phyloP scores from a whole-genome alignment of 2,888 invertebrate species.

The Periphyllus acericola region DNA sequence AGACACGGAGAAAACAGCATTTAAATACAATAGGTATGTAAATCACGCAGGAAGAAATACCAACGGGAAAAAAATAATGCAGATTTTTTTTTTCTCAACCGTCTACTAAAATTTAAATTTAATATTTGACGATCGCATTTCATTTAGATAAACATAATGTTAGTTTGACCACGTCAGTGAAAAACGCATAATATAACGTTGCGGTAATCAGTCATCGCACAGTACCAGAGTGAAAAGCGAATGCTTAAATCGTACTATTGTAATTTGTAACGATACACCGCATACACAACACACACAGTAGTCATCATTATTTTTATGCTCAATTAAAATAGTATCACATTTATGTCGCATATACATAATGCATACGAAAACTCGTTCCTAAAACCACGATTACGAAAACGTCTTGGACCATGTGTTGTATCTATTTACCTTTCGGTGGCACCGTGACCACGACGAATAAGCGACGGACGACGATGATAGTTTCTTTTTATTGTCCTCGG shows the following conservation, averaged over 20 bases:
- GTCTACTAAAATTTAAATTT: neutral
- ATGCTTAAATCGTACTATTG: too few species aligned
- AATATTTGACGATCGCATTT: conserved; percentile 11
- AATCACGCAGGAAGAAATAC: conserved; percentile 18
- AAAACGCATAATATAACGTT: neutral
- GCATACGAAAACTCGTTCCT: neutral
- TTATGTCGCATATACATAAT: neutral
- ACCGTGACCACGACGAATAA: neutral
- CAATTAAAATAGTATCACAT: neutral
- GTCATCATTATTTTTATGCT: neutral
- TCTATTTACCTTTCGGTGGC: neutral
- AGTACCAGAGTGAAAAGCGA: neutral
- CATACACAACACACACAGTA: neutral
- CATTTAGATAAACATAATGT: neutral
- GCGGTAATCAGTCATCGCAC: neutral
- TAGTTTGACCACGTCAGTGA: neutral
- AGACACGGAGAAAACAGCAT: neutral
- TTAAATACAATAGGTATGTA: conserved; percentile 48
- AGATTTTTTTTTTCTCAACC: conserved; percentile 15
- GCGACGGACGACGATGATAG: neutral
- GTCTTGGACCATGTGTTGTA: neutral
- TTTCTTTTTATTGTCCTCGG: conserved; percentile 4
- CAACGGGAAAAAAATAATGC: neutral
- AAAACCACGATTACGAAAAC: neutral
- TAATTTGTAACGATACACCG: neutral